phyloP scores from a whole-genome alignment of 2,113 vertebrate species.

The Hemibagrus wyckioides region DNA sequence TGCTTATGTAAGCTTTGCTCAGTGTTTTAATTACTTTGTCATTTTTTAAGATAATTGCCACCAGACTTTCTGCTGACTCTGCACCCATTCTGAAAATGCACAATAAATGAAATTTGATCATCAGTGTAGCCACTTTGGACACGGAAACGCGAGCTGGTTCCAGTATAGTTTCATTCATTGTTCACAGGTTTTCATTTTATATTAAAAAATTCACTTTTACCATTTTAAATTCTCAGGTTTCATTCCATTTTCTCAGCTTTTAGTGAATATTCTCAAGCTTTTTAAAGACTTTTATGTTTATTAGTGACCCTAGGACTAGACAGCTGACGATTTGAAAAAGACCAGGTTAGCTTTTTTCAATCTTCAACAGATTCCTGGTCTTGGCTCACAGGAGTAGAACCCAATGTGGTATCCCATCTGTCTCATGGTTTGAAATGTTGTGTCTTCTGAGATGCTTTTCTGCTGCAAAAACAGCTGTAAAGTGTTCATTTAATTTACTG shows the following conservation, averaged over 20 bases:
- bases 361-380: too few relatives aligned
- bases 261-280: too few relatives aligned
- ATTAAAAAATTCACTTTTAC: background rate
- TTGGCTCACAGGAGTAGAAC: too few relatives aligned
- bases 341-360: too few relatives aligned
- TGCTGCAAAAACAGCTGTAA: too few relatives aligned
- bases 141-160: background rate
- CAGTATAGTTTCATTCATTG: background rate
- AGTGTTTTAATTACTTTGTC: background rate
- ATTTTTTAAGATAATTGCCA: background rate
- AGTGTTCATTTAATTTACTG: background rate
- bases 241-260: background rate
- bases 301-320: background rate
- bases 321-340: background rate
- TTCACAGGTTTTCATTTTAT: background rate
- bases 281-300: background rate
- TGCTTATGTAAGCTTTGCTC: background rate
- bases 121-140: background rate
- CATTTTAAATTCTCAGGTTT: background rate
- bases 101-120: background rate
- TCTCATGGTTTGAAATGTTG: too few relatives aligned
- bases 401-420: too few relatives aligned
- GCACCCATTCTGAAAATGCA: background rate
- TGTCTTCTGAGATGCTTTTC: too few relatives aligned
- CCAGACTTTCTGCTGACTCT: background rate